Evolutionary conservation across 2,888 invertebrate species (phyloP).

Genomic region (Cheiracanthium punctorium): DNA sequence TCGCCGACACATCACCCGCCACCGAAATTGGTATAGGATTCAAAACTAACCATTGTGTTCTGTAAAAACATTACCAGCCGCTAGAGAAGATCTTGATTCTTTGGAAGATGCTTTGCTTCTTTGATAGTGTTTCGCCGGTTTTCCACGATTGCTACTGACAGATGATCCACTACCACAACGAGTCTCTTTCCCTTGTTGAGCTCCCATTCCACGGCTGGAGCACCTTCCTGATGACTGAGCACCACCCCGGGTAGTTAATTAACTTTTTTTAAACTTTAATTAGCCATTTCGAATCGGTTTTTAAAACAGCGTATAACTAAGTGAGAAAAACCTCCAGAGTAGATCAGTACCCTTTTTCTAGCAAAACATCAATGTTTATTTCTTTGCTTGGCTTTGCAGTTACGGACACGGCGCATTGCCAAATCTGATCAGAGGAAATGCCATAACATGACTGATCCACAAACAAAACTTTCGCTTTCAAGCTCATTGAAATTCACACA

Average conservation of each 20-base stretch:
- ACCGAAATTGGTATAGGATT: too few relatives aligned
- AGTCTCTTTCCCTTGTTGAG: conserved; percentile 92
- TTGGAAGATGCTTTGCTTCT: conserved; percentile 68
- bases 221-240: conserved; percentile 52
- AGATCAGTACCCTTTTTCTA: conserved; percentile 3
- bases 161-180: conserved; percentile 70
- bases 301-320: conserved; percentile 20
- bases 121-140: conserved; percentile 68
- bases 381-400: conserved; percentile 47
- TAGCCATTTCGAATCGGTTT: conserved; percentile 29
- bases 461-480: too few relatives aligned
- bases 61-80: conserved; percentile 86
- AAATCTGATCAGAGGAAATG: conserved; percentile 9
- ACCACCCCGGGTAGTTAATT: conserved; percentile 45
- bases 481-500: too few relatives aligned
- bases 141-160: conserved; percentile 71
- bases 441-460: too few relatives aligned
- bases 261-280: conserved; percentile 19
- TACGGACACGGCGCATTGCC: conserved; percentile 18
- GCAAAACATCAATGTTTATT: conserved; percentile 64
- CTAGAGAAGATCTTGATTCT: conserved; percentile 81
- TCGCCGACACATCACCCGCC: too few relatives aligned
- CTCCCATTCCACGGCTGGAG: conserved; percentile 82
- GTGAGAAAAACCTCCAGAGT: conserved; percentile 10
- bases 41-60: conserved; percentile 91